phyloP scores from a whole-genome alignment of 2,888 invertebrate species.

The Copidosoma aretas region DNA sequence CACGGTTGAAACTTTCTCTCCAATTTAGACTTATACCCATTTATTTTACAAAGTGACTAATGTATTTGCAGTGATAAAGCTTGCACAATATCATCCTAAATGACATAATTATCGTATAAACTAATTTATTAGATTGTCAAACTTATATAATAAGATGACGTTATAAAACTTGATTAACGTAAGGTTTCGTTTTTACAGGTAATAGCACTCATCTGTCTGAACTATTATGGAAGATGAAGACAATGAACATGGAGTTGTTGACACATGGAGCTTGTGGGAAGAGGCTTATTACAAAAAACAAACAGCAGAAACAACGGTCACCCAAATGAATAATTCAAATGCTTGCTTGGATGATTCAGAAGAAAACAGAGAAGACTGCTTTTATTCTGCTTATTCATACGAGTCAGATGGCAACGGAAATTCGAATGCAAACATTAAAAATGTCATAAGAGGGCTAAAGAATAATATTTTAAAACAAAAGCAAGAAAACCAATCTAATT shows the following conservation, averaged over 20 bases:
- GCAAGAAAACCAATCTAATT: slow-evolving; percentile 47
- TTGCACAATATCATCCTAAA: too few relatives aligned
- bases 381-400: slow-evolving; percentile 33
- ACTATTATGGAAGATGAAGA: slow-evolving; percentile 62
- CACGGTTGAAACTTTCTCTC: neutral
- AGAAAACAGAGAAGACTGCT: slow-evolving; percentile 43
- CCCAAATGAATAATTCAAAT: slow-evolving; percentile 32
- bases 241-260: slow-evolving; percentile 54
- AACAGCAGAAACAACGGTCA: slow-evolving; percentile 30
- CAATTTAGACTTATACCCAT: slow-evolving; percentile 18
- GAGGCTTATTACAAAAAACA: slow-evolving; percentile 46
- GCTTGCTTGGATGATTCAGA: slow-evolving; percentile 34
- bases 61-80: neutral
- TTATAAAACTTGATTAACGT: slow-evolving; percentile 4
- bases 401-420: slow-evolving; percentile 40
- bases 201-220: slow-evolving; percentile 7
- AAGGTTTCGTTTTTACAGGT: slow-evolving; percentile 22
- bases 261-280: slow-evolving; percentile 50
- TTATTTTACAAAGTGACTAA: slow-evolving; percentile 5
- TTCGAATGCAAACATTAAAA: slow-evolving; percentile 38
- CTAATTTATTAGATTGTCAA: too few relatives aligned
- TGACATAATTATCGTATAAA: too few relatives aligned
- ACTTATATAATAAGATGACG: neutral
- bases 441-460: slow-evolving; percentile 55
- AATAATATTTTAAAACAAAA: slow-evolving; percentile 55